Conservation (phyloP, 2,888 invertebrate genomes). For the Hydrotaea diabolus region DNA sequence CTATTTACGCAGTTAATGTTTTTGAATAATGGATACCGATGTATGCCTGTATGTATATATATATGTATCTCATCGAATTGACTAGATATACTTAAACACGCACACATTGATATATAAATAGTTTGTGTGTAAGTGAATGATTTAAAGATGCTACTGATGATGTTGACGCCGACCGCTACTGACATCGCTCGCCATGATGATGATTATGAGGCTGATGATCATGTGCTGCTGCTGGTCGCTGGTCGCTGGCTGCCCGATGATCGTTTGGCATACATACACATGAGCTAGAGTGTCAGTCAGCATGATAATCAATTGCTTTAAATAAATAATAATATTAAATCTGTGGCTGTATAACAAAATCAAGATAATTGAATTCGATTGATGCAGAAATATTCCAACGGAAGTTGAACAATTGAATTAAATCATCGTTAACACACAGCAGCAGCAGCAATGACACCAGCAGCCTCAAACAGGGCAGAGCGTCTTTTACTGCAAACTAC, state of each 20-base stretch:
- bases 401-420: slow-evolving; percentile 67
- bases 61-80: not conserved
- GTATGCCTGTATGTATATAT: not conserved
- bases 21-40: slow-evolving; percentile 62
- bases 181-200: not conserved
- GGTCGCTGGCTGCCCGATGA: not conserved
- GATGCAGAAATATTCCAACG: slow-evolving; percentile 68
- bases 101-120: not conserved
- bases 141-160: not conserved
- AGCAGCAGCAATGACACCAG: not conserved
- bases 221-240: not conserved
- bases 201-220: not conserved
- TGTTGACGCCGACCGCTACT: not conserved
- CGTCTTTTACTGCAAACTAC: not conserved
- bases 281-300: slow-evolving; percentile 52
- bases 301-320: slow-evolving; percentile 68
- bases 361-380: slow-evolving; percentile 71
- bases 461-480: slow-evolving; percentile 13
- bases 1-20: slow-evolving; percentile 67
- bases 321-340: slow-evolving; percentile 66
- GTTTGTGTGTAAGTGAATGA: not conserved
- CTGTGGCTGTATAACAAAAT: slow-evolving; percentile 57
- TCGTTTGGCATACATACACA: slow-evolving; percentile 12
- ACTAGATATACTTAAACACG: slow-evolving; percentile 1
- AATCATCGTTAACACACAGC: slow-evolving; percentile 55